Evolutionary conservation across 1,140 invertebrate species (phyloP).

Genomic region (Nymphalis io): DNA sequence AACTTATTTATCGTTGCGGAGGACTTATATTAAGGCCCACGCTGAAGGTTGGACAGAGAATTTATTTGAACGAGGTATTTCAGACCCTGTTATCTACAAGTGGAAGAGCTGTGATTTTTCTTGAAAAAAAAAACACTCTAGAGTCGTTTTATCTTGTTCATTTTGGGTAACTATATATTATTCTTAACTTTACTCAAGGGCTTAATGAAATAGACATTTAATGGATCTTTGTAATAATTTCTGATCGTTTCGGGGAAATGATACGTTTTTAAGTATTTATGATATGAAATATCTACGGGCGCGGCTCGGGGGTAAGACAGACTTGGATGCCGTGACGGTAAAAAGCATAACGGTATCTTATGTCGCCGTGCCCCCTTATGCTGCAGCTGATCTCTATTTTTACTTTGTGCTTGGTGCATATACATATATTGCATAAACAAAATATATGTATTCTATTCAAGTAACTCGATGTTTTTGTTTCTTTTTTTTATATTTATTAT

Average conservation of each 20-base stretch:
- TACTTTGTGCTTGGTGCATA: too few relatives aligned
- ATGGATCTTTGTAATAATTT: neutral
- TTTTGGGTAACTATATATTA: constrained; percentile 42
- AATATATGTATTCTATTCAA: too few relatives aligned
- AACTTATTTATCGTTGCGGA: constrained; percentile 34
- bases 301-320: too few relatives aligned
- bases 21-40: neutral
- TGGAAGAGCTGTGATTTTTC: constrained; percentile 37
- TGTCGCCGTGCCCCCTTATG: too few relatives aligned
- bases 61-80: constrained; percentile 37
- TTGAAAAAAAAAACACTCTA: constrained; percentile 29
- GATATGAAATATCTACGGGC: too few relatives aligned
- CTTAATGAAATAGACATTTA: constrained; percentile 1
- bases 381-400: too few relatives aligned
- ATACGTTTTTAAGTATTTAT: too few relatives aligned
- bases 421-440: too few relatives aligned
- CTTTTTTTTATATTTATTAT: too few relatives aligned
- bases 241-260: neutral
- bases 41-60: constrained; percentile 27
- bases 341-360: too few relatives aligned
- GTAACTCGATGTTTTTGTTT: too few relatives aligned
- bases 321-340: too few relatives aligned
- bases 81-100: constrained; percentile 38
- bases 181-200: neutral
- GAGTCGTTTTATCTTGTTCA: constrained; percentile 34